These are phyloP conservation scores for Colletes latitarsis DNA, from an alignment of 1,140 invertebrate genomes.

Conservation along the genomic window DNA sequence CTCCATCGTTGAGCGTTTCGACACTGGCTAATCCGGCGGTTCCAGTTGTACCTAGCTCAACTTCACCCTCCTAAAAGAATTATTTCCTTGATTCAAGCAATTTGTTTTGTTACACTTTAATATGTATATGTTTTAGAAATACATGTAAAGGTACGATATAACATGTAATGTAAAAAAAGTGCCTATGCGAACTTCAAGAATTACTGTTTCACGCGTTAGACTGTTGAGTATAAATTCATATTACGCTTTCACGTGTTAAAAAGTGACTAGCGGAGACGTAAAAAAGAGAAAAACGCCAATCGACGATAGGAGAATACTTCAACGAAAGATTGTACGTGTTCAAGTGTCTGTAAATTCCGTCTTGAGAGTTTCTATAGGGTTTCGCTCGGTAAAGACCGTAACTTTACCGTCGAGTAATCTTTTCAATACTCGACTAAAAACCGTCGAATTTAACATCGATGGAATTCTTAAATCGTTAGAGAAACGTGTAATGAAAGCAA, in stretches of 20 bases:
- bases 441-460: neutral
- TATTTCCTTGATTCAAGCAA: neutral
- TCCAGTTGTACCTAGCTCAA: slow-evolving; percentile 79
- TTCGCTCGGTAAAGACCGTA: neutral
- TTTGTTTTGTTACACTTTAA: neutral
- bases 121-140: no score
- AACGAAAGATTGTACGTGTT: slow-evolving; percentile 52
- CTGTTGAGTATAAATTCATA: no score
- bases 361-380: slow-evolving; percentile 45
- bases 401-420: neutral
- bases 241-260: neutral
- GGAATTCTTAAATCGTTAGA: neutral
- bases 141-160: no score
- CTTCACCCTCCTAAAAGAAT: slow-evolving; percentile 73
- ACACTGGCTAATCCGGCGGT: slow-evolving; percentile 87
- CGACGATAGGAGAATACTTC: slow-evolving; percentile 40
- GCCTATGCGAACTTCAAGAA: no score
- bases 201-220: neutral
- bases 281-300: neutral
- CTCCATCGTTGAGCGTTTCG: slow-evolving; percentile 85
- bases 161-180: no score
- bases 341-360: slow-evolving; percentile 35
- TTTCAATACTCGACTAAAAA: neutral
- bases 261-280: neutral
- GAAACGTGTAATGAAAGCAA: neutral